phyloP scores from a whole-genome alignment of 2,113 vertebrate genomes.

The Collichthys lucidus region DNA sequence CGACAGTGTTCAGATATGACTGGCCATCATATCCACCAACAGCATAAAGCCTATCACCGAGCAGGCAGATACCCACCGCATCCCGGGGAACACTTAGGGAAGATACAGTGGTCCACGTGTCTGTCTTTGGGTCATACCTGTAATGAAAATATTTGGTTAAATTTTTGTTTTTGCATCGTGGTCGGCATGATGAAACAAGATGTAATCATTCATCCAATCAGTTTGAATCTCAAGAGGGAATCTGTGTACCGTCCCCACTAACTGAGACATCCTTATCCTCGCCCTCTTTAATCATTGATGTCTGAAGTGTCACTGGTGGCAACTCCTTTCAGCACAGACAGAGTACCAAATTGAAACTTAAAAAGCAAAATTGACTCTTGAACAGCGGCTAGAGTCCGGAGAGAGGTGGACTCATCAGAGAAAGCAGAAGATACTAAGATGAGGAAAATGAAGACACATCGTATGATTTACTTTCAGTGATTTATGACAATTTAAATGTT shows the following conservation, averaged over 20 bases:
- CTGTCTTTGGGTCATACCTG: conserved; percentile 96
- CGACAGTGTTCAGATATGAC: conserved; percentile 91
- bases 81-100: conserved; percentile 93
- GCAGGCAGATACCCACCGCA: conserved; percentile 92
- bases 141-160: conserved; percentile 8
- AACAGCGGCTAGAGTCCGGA: conserved; percentile 24
- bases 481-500: background rate
- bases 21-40: conserved; percentile 97
- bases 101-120: conserved; percentile 94
- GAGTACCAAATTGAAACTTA: conserved; percentile 26
- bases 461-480: background rate
- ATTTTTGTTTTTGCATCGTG: background rate
- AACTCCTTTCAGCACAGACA: conserved; percentile 11
- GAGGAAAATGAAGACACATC: background rate
- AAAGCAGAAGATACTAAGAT: background rate
- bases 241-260: conserved; percentile 6
- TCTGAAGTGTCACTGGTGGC: conserved; percentile 5
- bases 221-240: background rate
- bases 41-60: conserved; percentile 93
- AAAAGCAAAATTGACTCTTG: conserved; percentile 21
- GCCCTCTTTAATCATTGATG: conserved; percentile 38
- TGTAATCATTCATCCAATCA: background rate
- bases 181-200: background rate
- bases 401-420: conserved; percentile 29
- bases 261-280: conserved; percentile 6